Evolutionary conservation across 2,113 vertebrate genomes (phyloP).

Genomic region (Eublepharis macularius): DNA sequence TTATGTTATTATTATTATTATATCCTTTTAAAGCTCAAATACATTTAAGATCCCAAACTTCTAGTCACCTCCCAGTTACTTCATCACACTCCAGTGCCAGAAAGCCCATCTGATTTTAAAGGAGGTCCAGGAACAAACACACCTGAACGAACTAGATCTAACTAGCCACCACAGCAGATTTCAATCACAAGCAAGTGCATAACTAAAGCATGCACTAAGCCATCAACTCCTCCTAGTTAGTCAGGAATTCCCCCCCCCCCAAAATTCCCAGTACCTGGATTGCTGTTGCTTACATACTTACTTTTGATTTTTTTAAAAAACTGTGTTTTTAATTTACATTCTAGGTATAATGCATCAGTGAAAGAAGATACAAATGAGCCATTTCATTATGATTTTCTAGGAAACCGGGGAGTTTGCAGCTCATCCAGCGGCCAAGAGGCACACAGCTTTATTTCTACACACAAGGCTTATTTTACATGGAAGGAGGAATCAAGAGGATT

Average conservation of each 20-base stretch:
- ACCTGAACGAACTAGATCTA: too few relatives aligned
- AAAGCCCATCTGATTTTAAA: too few relatives aligned
- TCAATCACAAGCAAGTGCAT: not conserved
- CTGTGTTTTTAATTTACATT: not conserved
- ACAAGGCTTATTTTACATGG: not conserved
- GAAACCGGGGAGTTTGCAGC: not conserved
- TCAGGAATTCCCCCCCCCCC: not conserved
- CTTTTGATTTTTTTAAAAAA: not conserved
- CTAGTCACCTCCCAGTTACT: too few relatives aligned
- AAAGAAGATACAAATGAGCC: not conserved
- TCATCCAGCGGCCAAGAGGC: not conserved
- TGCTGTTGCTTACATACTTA: not conserved
- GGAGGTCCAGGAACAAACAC: too few relatives aligned
- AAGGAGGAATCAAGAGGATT: not conserved
- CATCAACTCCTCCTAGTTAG: not conserved
- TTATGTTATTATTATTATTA: too few relatives aligned
- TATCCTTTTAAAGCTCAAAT: too few relatives aligned
- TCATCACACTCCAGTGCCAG: too few relatives aligned
- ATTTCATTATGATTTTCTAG: fast-evolving
- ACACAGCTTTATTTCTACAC: not conserved
- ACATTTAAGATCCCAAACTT: too few relatives aligned
- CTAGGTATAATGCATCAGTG: not conserved
- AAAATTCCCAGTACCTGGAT: not conserved
- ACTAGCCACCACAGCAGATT: not conserved
- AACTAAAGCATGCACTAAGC: not conserved